Conservation (phyloP, 92 coral and sea anemone genomes). For the Pocillopora grandis region DNA sequence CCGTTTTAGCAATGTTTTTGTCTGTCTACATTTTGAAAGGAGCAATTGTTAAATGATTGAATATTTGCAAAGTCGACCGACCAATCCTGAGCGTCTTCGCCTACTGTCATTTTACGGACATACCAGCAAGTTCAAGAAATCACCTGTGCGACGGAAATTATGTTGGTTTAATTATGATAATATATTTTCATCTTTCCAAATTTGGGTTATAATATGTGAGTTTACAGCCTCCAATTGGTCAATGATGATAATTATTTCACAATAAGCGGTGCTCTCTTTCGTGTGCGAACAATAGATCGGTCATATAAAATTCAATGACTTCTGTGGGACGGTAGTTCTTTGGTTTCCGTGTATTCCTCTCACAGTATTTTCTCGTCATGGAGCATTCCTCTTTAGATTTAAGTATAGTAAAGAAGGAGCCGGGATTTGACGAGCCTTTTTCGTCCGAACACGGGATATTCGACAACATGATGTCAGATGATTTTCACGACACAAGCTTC, state of each 20-base stretch:
- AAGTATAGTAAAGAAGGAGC: slow-evolving; percentile 86
- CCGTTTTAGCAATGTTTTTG: slow-evolving; percentile 75
- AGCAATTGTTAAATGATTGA: slow-evolving; percentile 76
- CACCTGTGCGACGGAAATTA: slow-evolving; percentile 80
- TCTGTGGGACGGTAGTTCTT: slow-evolving; percentile 30
- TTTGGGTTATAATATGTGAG: slow-evolving; percentile 36
- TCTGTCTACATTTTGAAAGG: slow-evolving; percentile 47
- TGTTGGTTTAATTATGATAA: slow-evolving; percentile 53
- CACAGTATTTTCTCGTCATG: slow-evolving; percentile 52
- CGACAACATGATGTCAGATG: slow-evolving; percentile 87
- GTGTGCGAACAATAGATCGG: slow-evolving; percentile 65
- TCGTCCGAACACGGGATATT: slow-evolving; percentile 79
- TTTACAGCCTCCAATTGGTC: slow-evolving; percentile 65
- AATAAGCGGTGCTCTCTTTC: slow-evolving; percentile 47
- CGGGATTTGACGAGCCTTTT: slow-evolving; percentile 74
- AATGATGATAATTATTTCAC: slow-evolving; percentile 43
- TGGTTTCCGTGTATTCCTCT: slow-evolving; percentile 4
- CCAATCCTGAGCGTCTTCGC: slow-evolving; percentile 62
- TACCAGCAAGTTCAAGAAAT: slow-evolving; percentile 81
- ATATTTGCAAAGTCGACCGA: slow-evolving; percentile 46
- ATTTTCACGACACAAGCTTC: slow-evolving; percentile 76
- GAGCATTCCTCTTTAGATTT: slow-evolving; percentile 79
- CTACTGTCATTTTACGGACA: slow-evolving; percentile 59
- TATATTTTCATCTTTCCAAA: slow-evolving; percentile 46
- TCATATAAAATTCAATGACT: slow-evolving; percentile 35